Base-by-base conservation (phyloP, 64 coral and sea anemone species). In the Anthopleura sola region DNA sequence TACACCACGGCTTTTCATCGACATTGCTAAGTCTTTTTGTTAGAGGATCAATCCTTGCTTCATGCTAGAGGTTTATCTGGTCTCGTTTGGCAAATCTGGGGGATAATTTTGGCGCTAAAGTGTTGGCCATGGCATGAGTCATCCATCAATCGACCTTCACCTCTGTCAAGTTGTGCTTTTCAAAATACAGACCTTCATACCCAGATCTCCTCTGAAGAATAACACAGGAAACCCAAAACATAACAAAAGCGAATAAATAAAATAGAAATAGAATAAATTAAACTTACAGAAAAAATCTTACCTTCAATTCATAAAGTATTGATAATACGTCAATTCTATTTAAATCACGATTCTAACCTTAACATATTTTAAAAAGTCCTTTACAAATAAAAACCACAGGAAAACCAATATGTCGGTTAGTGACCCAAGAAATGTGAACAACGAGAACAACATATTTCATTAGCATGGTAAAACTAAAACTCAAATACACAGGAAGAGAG, bases 151-250 rank as follows among this genome's bases (percentile, higher is more conserved):
- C 66, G 66, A 71, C 66, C 66, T 71, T 71, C 66, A 71, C 66
- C 66, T 71, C 66, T 79, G 16, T 79, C 37, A 79, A 79, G 76
- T 79, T 79, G 76, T 79, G 44, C 76, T 79, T 79, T 79, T 79
- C 24, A 20, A 79, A 79, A 79, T 31, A 79, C 23, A 71, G 24
- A 71, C 28, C 0, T 32, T 71, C 15, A 8, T 24, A 48, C 76
- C 76, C 76, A 79, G 37, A 18, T 26, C 23, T 48, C 6, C 76
- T 20, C 76, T 18, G 38, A 33, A 39, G 6, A 5, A 46, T 15
- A 79, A 37, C 76, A 79, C 76, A 79, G 76, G 19, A n/a, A 21
- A 5, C 38, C 39, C 76, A 79, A 11, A 3, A 6, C 49, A 5
- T 64, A 13, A 28, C 9, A 69, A 26, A 26, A 32, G 28, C 19